Evolutionary conservation across 2,797 vertebrate species (phyloP), one percentile per base, ranked within the genome.

Genomic region (Nannoperca obscura): DNA sequence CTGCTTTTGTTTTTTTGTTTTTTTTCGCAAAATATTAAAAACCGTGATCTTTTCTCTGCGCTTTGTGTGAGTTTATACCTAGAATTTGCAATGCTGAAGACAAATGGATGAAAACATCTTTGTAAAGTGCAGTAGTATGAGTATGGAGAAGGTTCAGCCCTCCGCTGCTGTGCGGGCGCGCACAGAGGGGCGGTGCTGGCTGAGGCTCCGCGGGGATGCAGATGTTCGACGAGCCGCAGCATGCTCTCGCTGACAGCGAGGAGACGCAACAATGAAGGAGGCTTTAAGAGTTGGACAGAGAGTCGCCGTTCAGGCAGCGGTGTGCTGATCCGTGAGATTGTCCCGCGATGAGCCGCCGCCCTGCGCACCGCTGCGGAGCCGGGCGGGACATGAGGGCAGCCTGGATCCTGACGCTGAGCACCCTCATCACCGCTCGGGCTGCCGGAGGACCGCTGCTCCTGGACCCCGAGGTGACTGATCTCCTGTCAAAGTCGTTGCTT

Each of bases 21-120:
- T 73, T 24, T 62, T 44, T 17, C 7, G 62, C 46, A 75, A 80
- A 91, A 89, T 92, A 94, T 94, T 94, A 95, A 95, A 94, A 92
- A 83, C 76, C 91, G 86, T 91, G 89, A 91, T 89, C 89, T 93
- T 93, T 95, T 87, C 49, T 64, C 52, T 24, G 60, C 68, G 59
- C 34, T 59, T 20, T 4, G 32, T 78, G 44, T 83, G 49, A 71
- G 24, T 64, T 76, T 14, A 55, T 72, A 10, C 3, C 4, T 1
- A 7, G 49, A 4, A 46, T 54, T 60, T n/a, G 2, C 1, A 5
- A 44, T 9, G 50, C 9, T n/a, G 4, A 7, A 63, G 1, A 13
- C 15, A 2, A 14, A 1, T n/a, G 4, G 10, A 20, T 3, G 15
- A 46, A 27, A 22, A 20, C 5, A 46, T 40, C 8, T 42, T 3